Percentiles rank a stretch among this genome's conserved stretches.
phyloP scores from a whole-genome alignment of 2,797 vertebrate genomes.

The Coendou prehensilis region DNA sequence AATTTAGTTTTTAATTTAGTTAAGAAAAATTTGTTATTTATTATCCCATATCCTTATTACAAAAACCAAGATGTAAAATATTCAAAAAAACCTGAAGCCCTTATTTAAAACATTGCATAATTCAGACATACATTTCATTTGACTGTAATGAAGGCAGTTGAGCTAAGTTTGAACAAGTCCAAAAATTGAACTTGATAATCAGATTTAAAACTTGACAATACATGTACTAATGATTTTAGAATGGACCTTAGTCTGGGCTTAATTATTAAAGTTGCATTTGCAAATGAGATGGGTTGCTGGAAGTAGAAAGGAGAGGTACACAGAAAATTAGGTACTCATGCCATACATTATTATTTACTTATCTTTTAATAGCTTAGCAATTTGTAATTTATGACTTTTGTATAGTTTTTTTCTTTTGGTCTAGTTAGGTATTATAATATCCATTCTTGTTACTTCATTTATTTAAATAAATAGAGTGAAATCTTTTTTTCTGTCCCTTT shows the following conservation, averaged over 20 bases:
- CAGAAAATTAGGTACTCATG: not conserved
- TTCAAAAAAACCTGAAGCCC: not conserved
- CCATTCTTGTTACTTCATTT: conserved; percentile 24
- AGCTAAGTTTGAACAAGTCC: not conserved
- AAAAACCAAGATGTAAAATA: conserved; percentile 54
- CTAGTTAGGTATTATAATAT: conserved; percentile 2
- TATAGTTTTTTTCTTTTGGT: not conserved
- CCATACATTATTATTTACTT: conserved; percentile 2
- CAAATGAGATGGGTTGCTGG: not conserved
- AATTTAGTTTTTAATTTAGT: conserved; percentile 56
- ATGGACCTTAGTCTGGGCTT: not conserved
- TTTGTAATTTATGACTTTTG: conserved; percentile 34
- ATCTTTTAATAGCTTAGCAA: conserved; percentile 21
- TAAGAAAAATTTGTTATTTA: conserved; percentile 56
- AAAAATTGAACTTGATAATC: conserved; percentile 15
- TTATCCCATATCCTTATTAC: not conserved
- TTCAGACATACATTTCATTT: conserved; percentile 2
- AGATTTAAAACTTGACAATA: not conserved
- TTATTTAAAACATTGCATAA: conserved; percentile 42
- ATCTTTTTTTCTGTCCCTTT: not conserved
- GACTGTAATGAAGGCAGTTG: not conserved
- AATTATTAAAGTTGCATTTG: conserved; percentile 52
- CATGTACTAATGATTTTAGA: conserved; percentile 39
- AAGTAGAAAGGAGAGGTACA: not conserved
- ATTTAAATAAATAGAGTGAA: conserved; percentile 30